phyloP scores from a whole-genome alignment of 2,888 invertebrate genomes.

The Reticulitermes lucifugus region DNA sequence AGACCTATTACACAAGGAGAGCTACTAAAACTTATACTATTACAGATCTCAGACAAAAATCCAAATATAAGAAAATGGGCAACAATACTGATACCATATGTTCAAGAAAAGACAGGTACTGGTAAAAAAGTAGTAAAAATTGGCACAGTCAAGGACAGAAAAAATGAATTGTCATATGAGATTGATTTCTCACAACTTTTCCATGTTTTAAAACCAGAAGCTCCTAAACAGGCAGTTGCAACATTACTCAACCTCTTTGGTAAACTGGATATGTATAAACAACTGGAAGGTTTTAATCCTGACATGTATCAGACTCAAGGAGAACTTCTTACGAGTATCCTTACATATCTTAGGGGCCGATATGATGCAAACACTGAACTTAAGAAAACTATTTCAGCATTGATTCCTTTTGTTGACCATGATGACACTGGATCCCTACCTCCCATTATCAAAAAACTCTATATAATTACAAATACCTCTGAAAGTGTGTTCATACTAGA shows the following conservation, averaged over 20 bases:
- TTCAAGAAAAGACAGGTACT: constrained; percentile 27
- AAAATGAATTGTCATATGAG: constrained; percentile 8
- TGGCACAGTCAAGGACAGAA: background rate
- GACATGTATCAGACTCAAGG: constrained; percentile 38
- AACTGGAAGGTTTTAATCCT: constrained; percentile 35
- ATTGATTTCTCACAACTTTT: constrained; percentile 39
- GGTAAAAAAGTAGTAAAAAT: background rate
- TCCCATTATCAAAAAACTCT: constrained; percentile 35
- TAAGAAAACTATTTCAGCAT: background rate
- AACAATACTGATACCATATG: background rate
- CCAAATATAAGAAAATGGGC: constrained; percentile 4
- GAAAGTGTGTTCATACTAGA: constrained; percentile 38
- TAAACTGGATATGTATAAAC: constrained; percentile 23
- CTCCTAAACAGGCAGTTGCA: constrained; percentile 19
- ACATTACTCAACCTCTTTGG: constrained; percentile 30
- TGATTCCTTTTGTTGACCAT: constrained; percentile 38
- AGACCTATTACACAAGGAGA: constrained; percentile 32
- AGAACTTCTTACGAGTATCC: constrained; percentile 22
- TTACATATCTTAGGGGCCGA: constrained; percentile 1
- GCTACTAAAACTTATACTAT: constrained; percentile 18
- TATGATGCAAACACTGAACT: background rate
- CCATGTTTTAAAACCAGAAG: constrained; percentile 35
- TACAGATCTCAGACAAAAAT: constrained; percentile 23
- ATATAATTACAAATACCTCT: constrained; percentile 39
- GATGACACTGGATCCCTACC: constrained; percentile 35